Percentiles rank a stretch among this genome's conserved stretches.
phyloP scores from a whole-genome alignment of 2,888 invertebrate genomes.

The Zygothrica quintamaculata region DNA sequence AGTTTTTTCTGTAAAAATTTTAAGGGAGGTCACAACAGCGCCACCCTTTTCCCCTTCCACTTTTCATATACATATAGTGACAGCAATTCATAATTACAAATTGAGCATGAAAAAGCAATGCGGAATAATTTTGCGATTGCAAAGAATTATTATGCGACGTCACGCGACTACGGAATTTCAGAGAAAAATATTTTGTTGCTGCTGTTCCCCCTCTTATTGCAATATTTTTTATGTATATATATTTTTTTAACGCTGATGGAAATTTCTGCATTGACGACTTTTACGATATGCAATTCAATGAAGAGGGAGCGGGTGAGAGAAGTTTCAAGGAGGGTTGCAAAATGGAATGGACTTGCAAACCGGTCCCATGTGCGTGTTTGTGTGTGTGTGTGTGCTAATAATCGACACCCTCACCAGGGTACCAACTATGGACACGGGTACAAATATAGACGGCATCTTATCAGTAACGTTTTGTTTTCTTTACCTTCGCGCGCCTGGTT shows the following conservation, averaged over 20 bases:
- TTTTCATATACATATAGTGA: slow-evolving; percentile 1
- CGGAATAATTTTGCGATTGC: slow-evolving; percentile 49
- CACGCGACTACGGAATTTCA: slow-evolving; percentile 57
- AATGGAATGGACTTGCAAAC: slow-evolving; percentile 51
- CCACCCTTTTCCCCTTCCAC: too few relatives aligned
- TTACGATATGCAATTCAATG: slow-evolving; percentile 16
- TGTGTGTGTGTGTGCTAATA: slow-evolving; percentile 37
- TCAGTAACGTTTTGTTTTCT: slow-evolving; percentile 65
- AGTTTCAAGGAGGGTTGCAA: slow-evolving; percentile 18
- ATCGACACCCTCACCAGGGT: slow-evolving; percentile 58
- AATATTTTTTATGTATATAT: slow-evolving; percentile 15
- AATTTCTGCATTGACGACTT: slow-evolving; percentile 26
- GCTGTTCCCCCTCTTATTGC: slow-evolving; percentile 10
- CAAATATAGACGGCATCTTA: slow-evolving; percentile 49
- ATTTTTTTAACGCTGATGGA: slow-evolving; percentile 13
- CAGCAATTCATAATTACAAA: slow-evolving; percentile 57
- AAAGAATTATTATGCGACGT: slow-evolving; percentile 57
- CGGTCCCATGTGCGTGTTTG: too few relatives aligned
- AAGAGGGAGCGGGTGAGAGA: too few relatives aligned
- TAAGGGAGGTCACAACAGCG: too few relatives aligned
- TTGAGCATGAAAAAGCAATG: slow-evolving; percentile 50
- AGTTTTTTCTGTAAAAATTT: neutral
- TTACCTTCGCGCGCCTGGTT: slow-evolving; percentile 46
- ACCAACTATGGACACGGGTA: slow-evolving; percentile 17
- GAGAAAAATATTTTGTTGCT: slow-evolving; percentile 34